These are phyloP conservation scores for Clarias laeviceps DNA, from an alignment of 2,797 vertebrate genomes.

Conservation along the genomic window DNA sequence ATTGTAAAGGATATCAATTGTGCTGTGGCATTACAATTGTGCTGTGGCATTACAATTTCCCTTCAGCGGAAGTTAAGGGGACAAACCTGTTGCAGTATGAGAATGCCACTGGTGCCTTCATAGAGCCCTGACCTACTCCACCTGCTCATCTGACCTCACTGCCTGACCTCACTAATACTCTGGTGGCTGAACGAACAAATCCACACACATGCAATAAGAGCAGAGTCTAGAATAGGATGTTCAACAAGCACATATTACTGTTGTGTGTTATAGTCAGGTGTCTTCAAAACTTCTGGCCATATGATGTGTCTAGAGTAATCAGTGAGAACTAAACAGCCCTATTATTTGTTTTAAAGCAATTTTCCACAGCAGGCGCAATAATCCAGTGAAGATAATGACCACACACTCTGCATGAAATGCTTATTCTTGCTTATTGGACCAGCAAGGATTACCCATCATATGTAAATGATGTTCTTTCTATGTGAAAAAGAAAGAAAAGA, in stretches of 20 bases:
- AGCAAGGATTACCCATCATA: slow-evolving; percentile 29
- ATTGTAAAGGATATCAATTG: background rate
- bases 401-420: slow-evolving; percentile 23
- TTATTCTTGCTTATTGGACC: background rate
- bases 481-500: background rate
- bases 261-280: background rate
- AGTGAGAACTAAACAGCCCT: background rate
- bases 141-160: background rate
- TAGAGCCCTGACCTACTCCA: background rate
- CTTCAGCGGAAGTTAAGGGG: background rate
- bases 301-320: background rate
- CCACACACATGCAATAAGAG: background rate
- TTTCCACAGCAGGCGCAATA: background rate
- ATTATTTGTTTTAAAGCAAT: background rate
- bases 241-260: background rate
- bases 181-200: background rate
- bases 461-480: background rate
- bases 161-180: background rate
- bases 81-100: background rate
- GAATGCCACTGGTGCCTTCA: background rate
- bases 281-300: background rate
- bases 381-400: background rate
- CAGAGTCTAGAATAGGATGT: background rate
- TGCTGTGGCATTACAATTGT: background rate
- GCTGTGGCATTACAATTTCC: background rate